Percentiles rank a stretch among this genome's conserved stretches.
phyloP scores from a whole-genome alignment of 2,797 vertebrate species.

The Enteromius argenteus region DNA sequence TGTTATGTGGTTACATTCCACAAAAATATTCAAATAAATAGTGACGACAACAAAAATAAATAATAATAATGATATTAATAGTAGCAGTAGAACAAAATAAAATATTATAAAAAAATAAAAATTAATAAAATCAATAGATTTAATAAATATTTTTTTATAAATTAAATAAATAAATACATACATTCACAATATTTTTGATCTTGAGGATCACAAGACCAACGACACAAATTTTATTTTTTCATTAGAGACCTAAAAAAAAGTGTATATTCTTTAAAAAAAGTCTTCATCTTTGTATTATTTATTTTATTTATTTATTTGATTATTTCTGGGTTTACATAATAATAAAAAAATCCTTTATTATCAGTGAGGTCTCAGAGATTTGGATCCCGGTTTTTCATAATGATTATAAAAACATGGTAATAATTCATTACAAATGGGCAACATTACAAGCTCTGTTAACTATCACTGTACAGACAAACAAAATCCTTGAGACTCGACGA shows the following conservation, averaged over 20 bases:
- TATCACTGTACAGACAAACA: constrained; percentile 61
- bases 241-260: neutral
- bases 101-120: too few species aligned
- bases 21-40: neutral
- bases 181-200: neutral
- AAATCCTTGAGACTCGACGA: constrained; percentile 43
- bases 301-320: neutral
- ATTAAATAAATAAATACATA: neutral
- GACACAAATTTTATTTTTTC: neutral
- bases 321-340: neutral
- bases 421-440: neutral
- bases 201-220: neutral
- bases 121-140: neutral
- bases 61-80: neutral
- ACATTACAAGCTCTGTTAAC: neutral
- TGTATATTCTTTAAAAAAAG: neutral
- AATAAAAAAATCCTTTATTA: neutral
- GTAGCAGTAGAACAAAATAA: neutral
- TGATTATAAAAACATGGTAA: constrained; percentile 18
- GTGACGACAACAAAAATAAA: neutral
- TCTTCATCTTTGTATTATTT: neutral
- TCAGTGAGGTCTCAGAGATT: neutral
- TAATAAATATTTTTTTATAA: neutral
- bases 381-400: neutral
- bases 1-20: neutral